Evolutionary conservation across 1,140 invertebrate genomes (phyloP), one percentile per base, ranked within the genome.

Genomic region (Zaprionus kolodkinae): DNA sequence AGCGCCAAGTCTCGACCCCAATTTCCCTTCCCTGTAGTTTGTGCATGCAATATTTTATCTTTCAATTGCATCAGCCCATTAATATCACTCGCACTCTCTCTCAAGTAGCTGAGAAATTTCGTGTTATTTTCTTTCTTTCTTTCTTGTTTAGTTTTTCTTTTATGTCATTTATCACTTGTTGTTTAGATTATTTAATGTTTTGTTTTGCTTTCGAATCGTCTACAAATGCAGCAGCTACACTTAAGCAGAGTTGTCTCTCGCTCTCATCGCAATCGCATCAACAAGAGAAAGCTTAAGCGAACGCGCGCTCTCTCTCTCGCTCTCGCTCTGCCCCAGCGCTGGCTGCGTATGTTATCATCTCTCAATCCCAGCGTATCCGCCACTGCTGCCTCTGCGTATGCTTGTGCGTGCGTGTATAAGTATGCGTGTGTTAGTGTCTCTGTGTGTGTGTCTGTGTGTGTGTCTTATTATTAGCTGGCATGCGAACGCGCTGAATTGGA

Each of bases 141-240:
- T 81, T 64, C 17, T 35, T 59, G 25, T 63, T 45, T 64, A 59
- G 52, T 70, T 81, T 86, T 86, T 63, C 2, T 21, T 21, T 1
- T 21, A 72, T 85, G 71, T 81, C 82, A 79, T 86, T 65, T 79
- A 85, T 85, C 75, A 86, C 57, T 17, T 25, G 55, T 40, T 85
- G 79, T 81, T 85, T 86, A 78, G 50, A 67, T 72, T 45, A 86
- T 76, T 50, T 72, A 79, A 86, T 82, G 75, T 85, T 86, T 83
- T 70, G 66, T 70, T 70, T 74, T 52, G 64, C 25, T n/a, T 65
- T 40, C 33, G n/a, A n/a, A n/a, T 15, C n/a, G n/a, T 15, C n/a
- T 15, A 45, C 63, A 50, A 50, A 25, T n/a, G n/a, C 67, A 64
- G n/a, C 67, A 63, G 61, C 52, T 43, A 30, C 35, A 30, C 35